phyloP scores from a whole-genome alignment of 2,888 invertebrate species.

The Sclerodermus sp. region DNA sequence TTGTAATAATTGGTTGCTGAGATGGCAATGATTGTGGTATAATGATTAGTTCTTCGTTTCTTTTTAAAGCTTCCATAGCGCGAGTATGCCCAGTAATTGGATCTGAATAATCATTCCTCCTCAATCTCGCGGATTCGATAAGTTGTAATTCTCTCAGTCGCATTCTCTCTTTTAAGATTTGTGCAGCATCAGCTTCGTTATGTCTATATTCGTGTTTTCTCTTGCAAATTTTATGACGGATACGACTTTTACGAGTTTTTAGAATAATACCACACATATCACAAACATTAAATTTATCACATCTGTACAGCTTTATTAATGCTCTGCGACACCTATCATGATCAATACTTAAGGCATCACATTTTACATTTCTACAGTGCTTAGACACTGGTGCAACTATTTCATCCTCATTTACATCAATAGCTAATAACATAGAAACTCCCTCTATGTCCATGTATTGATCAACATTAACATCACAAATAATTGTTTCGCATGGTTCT shows the following conservation, averaged over 20 bases:
- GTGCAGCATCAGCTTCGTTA: constrained; percentile 37
- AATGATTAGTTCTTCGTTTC: constrained; percentile 48
- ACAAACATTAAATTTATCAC: constrained; percentile 32
- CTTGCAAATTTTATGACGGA: constrained; percentile 44
- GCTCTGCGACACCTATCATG: constrained; percentile 48
- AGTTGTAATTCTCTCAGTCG: constrained; percentile 48
- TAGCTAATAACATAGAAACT: constrained; percentile 40
- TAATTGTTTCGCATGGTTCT: constrained; percentile 46
- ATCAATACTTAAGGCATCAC: constrained; percentile 49
- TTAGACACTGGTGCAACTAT: constrained; percentile 44
- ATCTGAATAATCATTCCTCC: constrained; percentile 41
- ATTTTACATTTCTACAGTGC: constrained; percentile 38
- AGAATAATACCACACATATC: constrained; percentile 45
- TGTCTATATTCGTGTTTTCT: constrained; percentile 43
- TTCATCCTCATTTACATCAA: constrained; percentile 41
- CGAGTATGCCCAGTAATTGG: constrained; percentile 36
- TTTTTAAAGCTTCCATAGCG: constrained; percentile 42
- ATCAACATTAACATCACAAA: constrained; percentile 46
- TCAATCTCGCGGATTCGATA: constrained; percentile 36
- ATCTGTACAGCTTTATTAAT: constrained; percentile 27
- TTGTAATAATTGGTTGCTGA: constrained; percentile 23
- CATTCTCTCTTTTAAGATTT: constrained; percentile 45
- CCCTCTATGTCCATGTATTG: constrained; percentile 39
- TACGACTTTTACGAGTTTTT: constrained; percentile 36
- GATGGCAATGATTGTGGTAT: constrained; percentile 37